Evolutionary conservation across 2,113 vertebrate genomes (phyloP), one percentile per base, ranked within the genome.

Genomic region (Toxotes jaculatrix): DNA sequence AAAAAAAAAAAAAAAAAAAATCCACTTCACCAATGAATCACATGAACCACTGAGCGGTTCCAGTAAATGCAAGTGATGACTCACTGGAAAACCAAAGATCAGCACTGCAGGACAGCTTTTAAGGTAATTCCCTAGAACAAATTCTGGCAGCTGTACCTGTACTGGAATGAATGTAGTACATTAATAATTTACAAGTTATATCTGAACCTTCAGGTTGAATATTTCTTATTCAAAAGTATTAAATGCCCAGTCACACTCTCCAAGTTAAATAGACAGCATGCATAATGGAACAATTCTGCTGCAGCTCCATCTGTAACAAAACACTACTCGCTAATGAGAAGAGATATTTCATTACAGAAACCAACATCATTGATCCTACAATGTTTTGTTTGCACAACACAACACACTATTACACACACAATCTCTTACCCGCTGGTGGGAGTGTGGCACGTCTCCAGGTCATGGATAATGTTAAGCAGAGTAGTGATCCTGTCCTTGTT

Each of bases 401-500:
- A 47, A 16, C 36, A 61, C 17, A n/a, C 9, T 1, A 40, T 53
- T 23, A 73, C 38, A 64, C 10, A 32, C 10, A 47, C 72, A 19
- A 19, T 21, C 17, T 82, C 93, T 93, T 89, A 95, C 95, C 93
- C 84, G 21, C 79, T 85, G 83, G 77, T 90, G 45, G 92, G 91
- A 74, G 85, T 87, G 21, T 92, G 86, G 88, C 88, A 88, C 38
- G 74, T 92, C 92, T 95, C 95, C 85, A 95, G 89, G 92, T 95
- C 93, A 64, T 95, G 92, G 87, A 95, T 95, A 77, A 95, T 93
- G 89, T 95, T 93, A n/a, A 95, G 94, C 70, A 95, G 88, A 62
- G 90, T 95, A 0, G 90, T 87, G 86, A 95, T 94, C 86, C 92
- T 86, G 87, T 93, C 88, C 87, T 95, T 93, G 86, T 95, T 95